A percentile compares a stretch with the other conserved stretches of the same genome.
Evolutionary conservation across 2,113 vertebrate genomes (phyloP).

Genomic region (Aramus guarauna): DNA sequence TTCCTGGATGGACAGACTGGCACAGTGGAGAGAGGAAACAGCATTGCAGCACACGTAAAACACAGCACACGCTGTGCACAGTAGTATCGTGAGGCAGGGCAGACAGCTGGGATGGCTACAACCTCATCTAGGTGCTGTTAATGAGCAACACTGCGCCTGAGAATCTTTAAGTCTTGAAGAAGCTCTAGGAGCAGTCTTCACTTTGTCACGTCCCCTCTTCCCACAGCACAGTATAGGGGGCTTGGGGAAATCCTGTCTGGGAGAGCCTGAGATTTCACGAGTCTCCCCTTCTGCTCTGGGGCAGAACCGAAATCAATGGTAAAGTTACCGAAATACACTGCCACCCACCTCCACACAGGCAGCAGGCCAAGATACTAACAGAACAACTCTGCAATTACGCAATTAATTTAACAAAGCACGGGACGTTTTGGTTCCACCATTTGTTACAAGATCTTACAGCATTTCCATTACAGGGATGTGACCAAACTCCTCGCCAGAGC

Average conservation of each 20-base stretch:
- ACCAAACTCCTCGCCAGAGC: neutral
- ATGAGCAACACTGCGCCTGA: accelerated
- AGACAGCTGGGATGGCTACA: neutral
- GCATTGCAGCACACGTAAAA: neutral
- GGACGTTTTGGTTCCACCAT: neutral
- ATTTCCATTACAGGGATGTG: neutral
- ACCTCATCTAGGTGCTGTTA: neutral
- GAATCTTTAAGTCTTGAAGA: neutral
- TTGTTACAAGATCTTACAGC: neutral
- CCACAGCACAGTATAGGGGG: no score
- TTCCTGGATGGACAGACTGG: neutral
- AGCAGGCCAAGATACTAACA: neutral
- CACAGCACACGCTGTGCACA: neutral
- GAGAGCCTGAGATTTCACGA: neutral
- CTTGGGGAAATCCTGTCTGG: neutral
- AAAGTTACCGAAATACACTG: neutral
- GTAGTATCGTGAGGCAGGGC: accelerated
- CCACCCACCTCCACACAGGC: neutral
- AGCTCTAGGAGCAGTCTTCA: neutral
- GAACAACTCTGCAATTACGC: neutral
- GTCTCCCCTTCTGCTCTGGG: neutral
- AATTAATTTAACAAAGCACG: neutral
- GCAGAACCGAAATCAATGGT: neutral
- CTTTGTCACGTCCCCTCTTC: neutral
- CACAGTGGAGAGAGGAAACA: no score